Evolutionary conservation across 2,888 invertebrate species (phyloP).

Genomic region (Volucella inflata): DNA sequence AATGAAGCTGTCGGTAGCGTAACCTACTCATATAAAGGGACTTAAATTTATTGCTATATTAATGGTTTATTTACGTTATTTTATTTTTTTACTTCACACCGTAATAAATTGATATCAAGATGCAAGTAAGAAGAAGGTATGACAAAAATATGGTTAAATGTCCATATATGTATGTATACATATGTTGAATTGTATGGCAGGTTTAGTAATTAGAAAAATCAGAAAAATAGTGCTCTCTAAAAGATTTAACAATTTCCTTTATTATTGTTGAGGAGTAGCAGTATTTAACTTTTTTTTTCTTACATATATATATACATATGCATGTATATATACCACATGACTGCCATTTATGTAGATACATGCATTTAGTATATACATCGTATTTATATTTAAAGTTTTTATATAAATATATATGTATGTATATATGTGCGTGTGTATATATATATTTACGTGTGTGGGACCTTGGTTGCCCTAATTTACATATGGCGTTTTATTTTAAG

Average conservation of each 20-base stretch:
- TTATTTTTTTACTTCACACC: conserved; percentile 10
- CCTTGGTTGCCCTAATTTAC: conserved; percentile 55
- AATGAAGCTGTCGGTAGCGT: conserved; percentile 55
- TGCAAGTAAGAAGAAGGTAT: neutral
- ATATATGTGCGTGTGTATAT: neutral
- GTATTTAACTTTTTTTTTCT: conserved; percentile 1
- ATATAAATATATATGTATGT: neutral
- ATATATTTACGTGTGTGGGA: neutral
- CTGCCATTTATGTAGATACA: too few species aligned
- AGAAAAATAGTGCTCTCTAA: conserved; percentile 2
- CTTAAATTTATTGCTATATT: conserved; percentile 55
- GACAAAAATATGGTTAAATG: too few species aligned
- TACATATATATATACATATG: neutral
- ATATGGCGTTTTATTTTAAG: conserved; percentile 48
- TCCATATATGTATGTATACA: too few species aligned
- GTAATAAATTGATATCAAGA: conserved; percentile 47
- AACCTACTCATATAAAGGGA: conserved; percentile 47
- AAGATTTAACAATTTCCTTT: conserved; percentile 24
- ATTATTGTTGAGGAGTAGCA: conserved; percentile 1
- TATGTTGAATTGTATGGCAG: too few species aligned
- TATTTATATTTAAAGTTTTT: too few species aligned
- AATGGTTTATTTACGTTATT: conserved; percentile 18
- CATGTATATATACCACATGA: neutral
- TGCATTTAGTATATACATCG: too few species aligned
- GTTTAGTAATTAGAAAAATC: too few species aligned